Percentiles rank a stretch among this genome's conserved stretches.
Conservation (phyloP, 2,113 vertebrate genomes). For the Nycticryphes semicollaris region DNA sequence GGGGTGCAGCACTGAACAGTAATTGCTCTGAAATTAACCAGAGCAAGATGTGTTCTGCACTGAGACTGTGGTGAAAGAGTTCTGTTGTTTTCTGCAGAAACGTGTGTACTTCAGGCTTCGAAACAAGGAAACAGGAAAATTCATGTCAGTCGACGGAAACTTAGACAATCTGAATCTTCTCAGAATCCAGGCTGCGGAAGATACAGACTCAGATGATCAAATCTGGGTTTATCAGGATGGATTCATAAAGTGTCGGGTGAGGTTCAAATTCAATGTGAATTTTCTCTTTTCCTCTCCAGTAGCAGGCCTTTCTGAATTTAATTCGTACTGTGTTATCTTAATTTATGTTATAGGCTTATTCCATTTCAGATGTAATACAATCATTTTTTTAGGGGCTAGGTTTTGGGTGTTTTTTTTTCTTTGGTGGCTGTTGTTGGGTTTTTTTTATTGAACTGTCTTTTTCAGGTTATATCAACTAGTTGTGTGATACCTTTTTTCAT, state of each 20-base stretch:
- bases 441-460: not conserved
- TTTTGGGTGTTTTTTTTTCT: not conserved
- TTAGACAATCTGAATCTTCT: constrained; percentile 90
- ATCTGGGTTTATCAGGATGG: constrained; percentile 92
- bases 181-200: constrained; percentile 87
- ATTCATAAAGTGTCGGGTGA: constrained; percentile 86
- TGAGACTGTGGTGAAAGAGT: not conserved
- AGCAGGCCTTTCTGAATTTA: not conserved
- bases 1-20: not conserved
- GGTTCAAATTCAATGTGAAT: not conserved
- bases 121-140: constrained; percentile 82
- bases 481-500: not conserved
- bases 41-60: not conserved
- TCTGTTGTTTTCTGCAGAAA: constrained; percentile 75
- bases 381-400: not conserved
- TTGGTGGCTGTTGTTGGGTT: not conserved
- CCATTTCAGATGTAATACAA: not conserved
- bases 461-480: not conserved
- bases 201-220: constrained; percentile 84
- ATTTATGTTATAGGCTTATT: not conserved
- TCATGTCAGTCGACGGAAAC: constrained; percentile 88
- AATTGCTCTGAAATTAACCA: not conserved
- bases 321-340: not conserved
- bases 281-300: not conserved
- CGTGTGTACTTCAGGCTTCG: constrained; percentile 85